Evolutionary conservation across 2,113 vertebrate genomes (phyloP).

Genomic region (Cercocebus atys): DNA sequence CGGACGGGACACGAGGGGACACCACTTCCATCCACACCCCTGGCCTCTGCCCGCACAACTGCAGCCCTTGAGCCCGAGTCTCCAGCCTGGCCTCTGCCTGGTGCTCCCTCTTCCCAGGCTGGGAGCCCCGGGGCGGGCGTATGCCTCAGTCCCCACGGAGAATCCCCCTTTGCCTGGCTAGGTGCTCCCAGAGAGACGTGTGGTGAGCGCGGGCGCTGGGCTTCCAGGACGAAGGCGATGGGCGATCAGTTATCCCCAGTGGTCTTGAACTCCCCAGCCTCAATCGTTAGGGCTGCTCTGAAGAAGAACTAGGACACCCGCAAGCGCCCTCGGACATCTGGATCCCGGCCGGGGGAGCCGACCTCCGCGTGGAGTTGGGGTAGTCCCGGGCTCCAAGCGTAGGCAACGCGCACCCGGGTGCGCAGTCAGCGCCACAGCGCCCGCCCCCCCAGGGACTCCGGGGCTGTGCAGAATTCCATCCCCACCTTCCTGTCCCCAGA

Average conservation of each 20-base stretch:
- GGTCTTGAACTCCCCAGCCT: not conserved
- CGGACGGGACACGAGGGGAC: not conserved
- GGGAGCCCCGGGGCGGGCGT: no score
- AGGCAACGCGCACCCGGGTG: fast-evolving
- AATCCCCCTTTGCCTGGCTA: not conserved
- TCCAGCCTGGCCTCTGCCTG: not conserved
- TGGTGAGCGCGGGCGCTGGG: fast-evolving
- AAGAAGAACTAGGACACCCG: not conserved
- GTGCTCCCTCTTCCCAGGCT: no score
- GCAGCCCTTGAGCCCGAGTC: no score
- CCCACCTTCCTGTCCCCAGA: no score
- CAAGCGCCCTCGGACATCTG: not conserved
- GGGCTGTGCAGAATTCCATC: not conserved
- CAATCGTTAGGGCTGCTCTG: not conserved
- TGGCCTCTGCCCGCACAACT: fast-evolving
- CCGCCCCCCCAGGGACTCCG: not conserved
- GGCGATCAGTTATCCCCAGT: not conserved
- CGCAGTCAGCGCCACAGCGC: not conserved
- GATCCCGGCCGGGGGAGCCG: not conserved
- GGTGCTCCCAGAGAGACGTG: not conserved
- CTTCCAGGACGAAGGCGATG: not conserved
- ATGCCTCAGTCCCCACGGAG: not conserved
- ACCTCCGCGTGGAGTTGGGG: not conserved
- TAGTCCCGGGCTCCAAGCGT: not conserved
- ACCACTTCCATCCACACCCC: not conserved